Percentiles rank a stretch among this genome's conserved stretches.
phyloP scores from a whole-genome alignment of 2,888 invertebrate species.

The Polydrusus tereticollis region DNA sequence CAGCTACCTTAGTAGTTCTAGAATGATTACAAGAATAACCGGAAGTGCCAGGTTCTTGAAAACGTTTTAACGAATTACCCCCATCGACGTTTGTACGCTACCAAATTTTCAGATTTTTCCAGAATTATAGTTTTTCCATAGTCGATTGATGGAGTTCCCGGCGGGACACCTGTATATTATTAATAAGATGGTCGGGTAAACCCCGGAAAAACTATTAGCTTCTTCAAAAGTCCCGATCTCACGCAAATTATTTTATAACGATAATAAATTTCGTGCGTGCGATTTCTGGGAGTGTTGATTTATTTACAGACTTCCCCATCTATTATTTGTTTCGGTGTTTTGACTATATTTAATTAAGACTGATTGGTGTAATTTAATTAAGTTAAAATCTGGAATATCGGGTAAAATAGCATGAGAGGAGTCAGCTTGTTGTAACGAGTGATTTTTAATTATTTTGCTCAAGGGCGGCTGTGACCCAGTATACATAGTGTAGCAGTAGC shows the following conservation, averaged over 20 bases:
- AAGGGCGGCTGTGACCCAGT: no score
- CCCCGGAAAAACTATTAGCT: background rate
- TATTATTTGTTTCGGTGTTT: conserved; percentile 3
- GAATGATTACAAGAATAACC: no score
- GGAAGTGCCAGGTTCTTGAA: no score
- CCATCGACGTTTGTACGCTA: no score
- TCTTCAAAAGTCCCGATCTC: background rate
- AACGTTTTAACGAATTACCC: no score
- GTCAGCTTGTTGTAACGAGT: background rate
- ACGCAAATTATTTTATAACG: conserved; percentile 14
- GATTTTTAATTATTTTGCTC: no score
- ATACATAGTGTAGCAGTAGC: no score
- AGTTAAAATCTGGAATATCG: background rate
- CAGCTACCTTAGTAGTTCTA: no score
- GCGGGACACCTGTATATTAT: no score
- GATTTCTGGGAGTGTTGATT: conserved; percentile 14
- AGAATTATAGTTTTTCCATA: no score
- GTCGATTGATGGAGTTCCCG: no score
- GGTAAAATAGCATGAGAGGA: background rate
- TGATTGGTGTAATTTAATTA: conserved; percentile 14
- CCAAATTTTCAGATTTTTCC: no score
- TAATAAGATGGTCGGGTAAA: background rate
- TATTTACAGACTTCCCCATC: background rate
- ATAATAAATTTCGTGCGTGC: conserved; percentile 16
- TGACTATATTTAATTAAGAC: conserved; percentile 1